These are phyloP conservation scores for Microplitis manilae DNA, from an alignment of 2,888 invertebrate species.

Conservation along the genomic window DNA sequence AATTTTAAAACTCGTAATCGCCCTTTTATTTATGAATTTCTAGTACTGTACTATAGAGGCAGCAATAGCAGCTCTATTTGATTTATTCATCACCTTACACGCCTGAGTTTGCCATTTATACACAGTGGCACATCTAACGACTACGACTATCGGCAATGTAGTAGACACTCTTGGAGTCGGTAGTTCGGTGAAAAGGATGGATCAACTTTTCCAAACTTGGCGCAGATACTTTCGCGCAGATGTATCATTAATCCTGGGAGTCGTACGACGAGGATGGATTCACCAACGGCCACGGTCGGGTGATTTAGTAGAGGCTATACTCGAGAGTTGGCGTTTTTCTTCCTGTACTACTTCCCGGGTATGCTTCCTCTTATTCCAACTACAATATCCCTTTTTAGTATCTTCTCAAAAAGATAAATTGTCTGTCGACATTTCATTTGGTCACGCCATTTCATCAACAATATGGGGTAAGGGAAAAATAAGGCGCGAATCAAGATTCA, in stretches of 20 bases:
- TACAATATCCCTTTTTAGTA: conserved; percentile 25
- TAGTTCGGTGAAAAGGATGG: conserved; percentile 34
- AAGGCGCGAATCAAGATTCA: conserved; percentile 26
- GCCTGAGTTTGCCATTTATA: not conserved
- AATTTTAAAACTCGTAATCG: too few relatives aligned
- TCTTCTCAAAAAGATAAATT: conserved; percentile 27
- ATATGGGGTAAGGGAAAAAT: conserved; percentile 7
- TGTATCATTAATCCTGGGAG: conserved; percentile 47
- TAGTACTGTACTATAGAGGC: too few relatives aligned
- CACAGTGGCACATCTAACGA: not conserved
- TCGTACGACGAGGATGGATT: conserved; percentile 43
- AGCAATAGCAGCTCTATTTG: too few relatives aligned
- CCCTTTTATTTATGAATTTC: too few relatives aligned
- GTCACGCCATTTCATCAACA: conserved; percentile 1
- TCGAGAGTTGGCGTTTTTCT: conserved; percentile 4
- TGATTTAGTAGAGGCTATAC: conserved; percentile 30
- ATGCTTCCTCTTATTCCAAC: not conserved
- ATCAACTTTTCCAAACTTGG: conserved; percentile 45
- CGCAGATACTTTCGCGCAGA: conserved; percentile 45
- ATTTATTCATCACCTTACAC: not conserved
- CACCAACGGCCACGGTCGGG: conserved; percentile 13
- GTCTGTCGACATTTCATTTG: conserved; percentile 14
- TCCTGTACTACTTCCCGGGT: not conserved
- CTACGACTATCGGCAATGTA: not conserved
- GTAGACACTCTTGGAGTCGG: conserved; percentile 12